Evolutionary conservation across 1,140 invertebrate genomes (phyloP).

Genomic region (Nymphalis io): DNA sequence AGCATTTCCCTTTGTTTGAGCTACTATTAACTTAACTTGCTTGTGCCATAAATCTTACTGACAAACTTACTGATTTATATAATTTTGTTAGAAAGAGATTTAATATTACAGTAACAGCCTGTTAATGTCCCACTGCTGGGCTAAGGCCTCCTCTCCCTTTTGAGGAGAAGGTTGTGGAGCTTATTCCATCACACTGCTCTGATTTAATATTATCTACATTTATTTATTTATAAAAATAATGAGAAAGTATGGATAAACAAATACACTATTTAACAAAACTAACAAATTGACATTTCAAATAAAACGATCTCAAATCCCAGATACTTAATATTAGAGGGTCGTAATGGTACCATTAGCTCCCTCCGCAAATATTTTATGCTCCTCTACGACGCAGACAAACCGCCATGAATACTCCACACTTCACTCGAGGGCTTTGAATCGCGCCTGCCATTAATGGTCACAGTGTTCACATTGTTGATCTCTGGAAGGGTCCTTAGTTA

Average conservation of each 20-base stretch:
- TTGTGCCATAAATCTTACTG: neutral
- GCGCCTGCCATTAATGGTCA: constrained; percentile 61
- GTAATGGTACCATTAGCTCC: constrained; percentile 56
- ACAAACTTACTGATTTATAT: too few relatives aligned
- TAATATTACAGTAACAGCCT: too few relatives aligned
- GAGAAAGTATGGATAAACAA: too few relatives aligned
- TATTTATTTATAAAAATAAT: too few relatives aligned
- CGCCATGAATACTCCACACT: constrained; percentile 66
- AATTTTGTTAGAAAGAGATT: too few relatives aligned
- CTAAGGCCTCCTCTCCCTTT: too few relatives aligned
- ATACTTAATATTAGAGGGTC: constrained; percentile 46
- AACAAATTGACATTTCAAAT: constrained; percentile 23
- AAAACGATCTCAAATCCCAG: constrained; percentile 26
- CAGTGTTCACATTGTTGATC: constrained; percentile 60
- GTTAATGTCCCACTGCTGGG: too few relatives aligned
- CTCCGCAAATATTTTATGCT: constrained; percentile 63
- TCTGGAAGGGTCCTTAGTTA: constrained; percentile 40
- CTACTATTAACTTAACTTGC: constrained; percentile 20
- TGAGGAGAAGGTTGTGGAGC: too few relatives aligned
- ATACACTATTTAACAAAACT: neutral
- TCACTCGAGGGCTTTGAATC: constrained; percentile 51
- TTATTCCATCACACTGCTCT: too few relatives aligned
- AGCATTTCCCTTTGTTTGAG: constrained; percentile 2
- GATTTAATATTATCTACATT: too few relatives aligned
- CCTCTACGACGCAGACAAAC: constrained; percentile 45